Evolutionary conservation across 2,888 invertebrate species (phyloP), one percentile per base, ranked within the genome.

Genomic region (Pachliopta kotzebuea): DNA sequence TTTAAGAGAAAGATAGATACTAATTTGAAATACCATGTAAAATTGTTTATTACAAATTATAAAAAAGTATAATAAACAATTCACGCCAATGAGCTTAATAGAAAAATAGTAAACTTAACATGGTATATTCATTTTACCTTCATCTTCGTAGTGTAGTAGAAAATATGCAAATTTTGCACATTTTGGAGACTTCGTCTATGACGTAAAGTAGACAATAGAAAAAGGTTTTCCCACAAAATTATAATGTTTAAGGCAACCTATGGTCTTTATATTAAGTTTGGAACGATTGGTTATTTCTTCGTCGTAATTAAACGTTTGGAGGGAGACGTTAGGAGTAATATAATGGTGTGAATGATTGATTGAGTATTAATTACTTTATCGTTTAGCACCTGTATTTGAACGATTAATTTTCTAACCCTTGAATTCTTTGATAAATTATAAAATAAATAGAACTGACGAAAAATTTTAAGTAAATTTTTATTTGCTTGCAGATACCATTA

Each of bases 331-430:
- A 84, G 71, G 79, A 84, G 81, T 84, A 85, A 89, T 85, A 86
- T 88, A 88, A 87, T 84, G 79, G 82, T 68, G 73, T 71, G 76
- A 78, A 77, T 88, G 87, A 90, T 89, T 90, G 86, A 91, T 90
- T 80, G 88, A 84, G 74, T 78, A 83, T 88, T 91, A 90, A 91
- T 91, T 86, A 85, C 90, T 77, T 76, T 76, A 84, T 84, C 90
- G 88, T 80, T 91, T 89, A 90, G 85, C 83, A 75, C 78, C 80
- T 80, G 74, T 70, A 72, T 79, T 76, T 77, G 76, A 78, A 80
- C 78, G 74, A 78, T 79, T 82, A 76, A 61, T n/a, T 60, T 64
- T 60, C 9, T 18, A 29, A 18, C 53, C 6, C 2, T 9, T 18
- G 58, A 21, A 59, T 52, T 59, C 52, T 7, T 29, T 20, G 26